Evolutionary conservation across 2,113 vertebrate genomes (phyloP), one percentile per base, ranked within the genome.

Genomic region (Cinclus mexicanus): DNA sequence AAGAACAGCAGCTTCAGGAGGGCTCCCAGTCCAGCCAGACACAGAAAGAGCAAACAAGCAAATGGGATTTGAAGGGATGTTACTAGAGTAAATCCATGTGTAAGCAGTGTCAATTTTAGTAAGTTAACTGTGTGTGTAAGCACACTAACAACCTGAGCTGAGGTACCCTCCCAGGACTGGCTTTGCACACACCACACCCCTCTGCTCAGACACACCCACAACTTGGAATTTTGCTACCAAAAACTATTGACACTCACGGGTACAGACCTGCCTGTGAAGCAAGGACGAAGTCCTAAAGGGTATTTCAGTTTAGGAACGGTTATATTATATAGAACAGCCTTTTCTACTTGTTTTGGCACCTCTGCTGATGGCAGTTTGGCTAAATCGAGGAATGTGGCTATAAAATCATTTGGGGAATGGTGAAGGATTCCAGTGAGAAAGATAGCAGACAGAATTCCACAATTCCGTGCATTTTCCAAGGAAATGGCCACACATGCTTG

Each of bases 91-190:
- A 78, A 50, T 7, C 35, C 2, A 4, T 1, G 4, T 7, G 6
- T 20, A 46, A 85, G 57, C 33, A 41, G 7, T 37, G 10, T 37
- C 49, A 14, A 0, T 12, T 15, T 56, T 12, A 20, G 10, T 21
- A n/a, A 37, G 16, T 18, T 53, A 61, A 39, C 37, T 12, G 3
- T 0, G 0, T 1, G 0, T 41, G 9, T 11, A 26, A 84, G 35
- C 29, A 29, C 31, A 49, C 14, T 3, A 33, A 47, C 14, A 56
- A 9, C 8, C 20, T 37, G 41, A 68, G 22, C 35, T 42, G 14
- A 37, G 29, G 20, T 16, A 20, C 18, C 3, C 11, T 74, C 15
- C 35, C 23, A 57, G 44, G 10, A 15, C 15, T 2, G 23, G 7
- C 24, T 20, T 75, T 80, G 49, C n/a, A 52, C 23, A 52, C 4